phyloP scores from a whole-genome alignment of 2,113 vertebrate genomes.

The Oxygymnocypris stewartii region DNA sequence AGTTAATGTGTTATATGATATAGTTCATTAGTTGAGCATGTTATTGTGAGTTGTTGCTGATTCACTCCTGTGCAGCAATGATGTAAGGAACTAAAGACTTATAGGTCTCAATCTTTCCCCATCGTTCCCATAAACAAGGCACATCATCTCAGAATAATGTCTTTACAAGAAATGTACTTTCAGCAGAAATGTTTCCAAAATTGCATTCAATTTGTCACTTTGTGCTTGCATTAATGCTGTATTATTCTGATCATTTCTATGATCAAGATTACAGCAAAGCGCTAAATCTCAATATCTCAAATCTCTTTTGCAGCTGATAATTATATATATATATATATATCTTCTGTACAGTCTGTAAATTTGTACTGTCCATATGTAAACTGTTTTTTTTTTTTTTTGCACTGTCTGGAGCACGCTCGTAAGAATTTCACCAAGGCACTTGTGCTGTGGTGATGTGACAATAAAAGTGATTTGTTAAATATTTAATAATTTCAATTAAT shows the following conservation, averaged over 20 bases:
- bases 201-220: not conserved
- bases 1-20: slow-evolving; percentile 49
- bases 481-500: not conserved
- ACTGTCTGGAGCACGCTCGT: too few relatives aligned
- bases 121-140: not conserved
- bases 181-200: not conserved
- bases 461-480: too few relatives aligned
- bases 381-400: too few relatives aligned
- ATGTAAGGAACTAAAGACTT: not conserved
- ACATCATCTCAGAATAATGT: not conserved
- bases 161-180: not conserved
- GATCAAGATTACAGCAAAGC: too few relatives aligned
- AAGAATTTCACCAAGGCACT: too few relatives aligned
- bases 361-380: too few relatives aligned
- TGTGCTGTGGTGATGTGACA: too few relatives aligned
- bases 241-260: too few relatives aligned
- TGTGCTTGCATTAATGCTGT: not conserved
- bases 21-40: not conserved
- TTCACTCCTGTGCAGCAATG: not conserved
- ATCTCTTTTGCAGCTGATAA: not conserved
- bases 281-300: not conserved
- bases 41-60: not conserved
- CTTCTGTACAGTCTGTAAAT: too few relatives aligned
- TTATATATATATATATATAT: not conserved
- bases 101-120: not conserved